These are phyloP conservation scores for Halcyon malimbica DNA, from an alignment of 2,113 vertebrate genomes.

Conservation along the genomic window DNA sequence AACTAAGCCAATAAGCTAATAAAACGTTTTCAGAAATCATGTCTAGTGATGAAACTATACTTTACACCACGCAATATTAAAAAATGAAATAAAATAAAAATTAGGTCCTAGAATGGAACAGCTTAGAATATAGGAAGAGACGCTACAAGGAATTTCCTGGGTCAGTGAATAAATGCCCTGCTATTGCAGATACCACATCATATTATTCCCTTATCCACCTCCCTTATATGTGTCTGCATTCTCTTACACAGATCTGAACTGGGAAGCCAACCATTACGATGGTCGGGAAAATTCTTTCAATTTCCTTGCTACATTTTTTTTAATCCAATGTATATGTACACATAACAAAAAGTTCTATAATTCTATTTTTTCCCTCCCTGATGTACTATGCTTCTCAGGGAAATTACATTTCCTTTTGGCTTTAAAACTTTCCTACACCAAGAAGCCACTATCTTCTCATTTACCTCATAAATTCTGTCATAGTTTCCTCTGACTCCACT, in stretches of 20 bases:
- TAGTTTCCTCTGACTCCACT: not conserved
- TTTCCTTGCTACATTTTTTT: not conserved
- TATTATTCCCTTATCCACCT: not conserved
- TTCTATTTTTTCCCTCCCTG: not conserved
- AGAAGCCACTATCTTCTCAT: not conserved
- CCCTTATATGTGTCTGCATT: not conserved
- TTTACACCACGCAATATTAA: not conserved
- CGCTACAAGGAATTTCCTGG: not conserved
- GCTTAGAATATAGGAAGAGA: not conserved
- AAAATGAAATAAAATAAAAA: not conserved
- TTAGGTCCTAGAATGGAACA: not conserved
- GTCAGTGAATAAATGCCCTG: not conserved
- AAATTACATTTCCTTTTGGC: not conserved
- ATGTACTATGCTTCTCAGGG: not conserved
- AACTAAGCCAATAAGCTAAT: not conserved
- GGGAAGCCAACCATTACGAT: not conserved
- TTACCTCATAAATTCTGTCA: not conserved
- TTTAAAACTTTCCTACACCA: not conserved
- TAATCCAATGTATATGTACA: not conserved
- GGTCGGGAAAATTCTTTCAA: not conserved
- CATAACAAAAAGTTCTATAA: not conserved
- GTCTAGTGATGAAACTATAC: not conserved
- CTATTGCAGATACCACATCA: not conserved
- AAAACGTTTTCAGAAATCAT: not conserved
- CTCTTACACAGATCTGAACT: not conserved